Base-by-base conservation (phyloP, 2,113 vertebrate species). In the Nibea coibor region DNA sequence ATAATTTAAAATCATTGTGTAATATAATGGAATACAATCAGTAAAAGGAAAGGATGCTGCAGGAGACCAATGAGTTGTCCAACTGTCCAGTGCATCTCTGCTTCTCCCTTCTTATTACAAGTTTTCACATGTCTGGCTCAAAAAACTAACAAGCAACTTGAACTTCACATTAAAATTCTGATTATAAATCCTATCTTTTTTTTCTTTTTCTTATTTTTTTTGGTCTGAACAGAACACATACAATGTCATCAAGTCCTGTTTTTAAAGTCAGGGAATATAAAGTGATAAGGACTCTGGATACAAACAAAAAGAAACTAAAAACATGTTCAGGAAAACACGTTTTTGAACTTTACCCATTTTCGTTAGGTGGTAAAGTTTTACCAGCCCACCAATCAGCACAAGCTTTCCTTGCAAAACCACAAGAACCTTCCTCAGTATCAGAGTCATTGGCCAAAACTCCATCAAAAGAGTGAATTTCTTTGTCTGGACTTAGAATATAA, bases 141-240 rank as follows among this genome's bases (percentile, higher is more conserved):
- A 93, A 86, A 89, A 87, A 82, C 63, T 80, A 92, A 93, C 77
- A 91, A 93, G 89, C 87, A 93, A 92, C 84, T 90, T 89, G 82
- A 93, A 93, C 88, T 94, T 95, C 94, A 95, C 94, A 94, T 95
- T 93, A 85, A 92, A 94, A 93, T 78, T 93, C 71, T 92, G 88
- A 94, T 93, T 93, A 94, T 91, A 92, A 83, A 84, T 90, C 81
- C 83, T 91, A 86, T 92, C 78, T 93, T 89, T 88, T 90, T 88
- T 90, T 88, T 88, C 81, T 93, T 88, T 82, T 74, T 71, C 10
- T 54, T 84, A 35, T 58, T 24, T 80, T 75, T 96, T 97, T 97
- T 97, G 96, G 96, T 97, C 95, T 85, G 94, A 96, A 96, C 92
- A 93, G 95, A 93, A 96, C 94, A 94, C 87, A 92, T 87, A 85